Percentiles rank a stretch among this genome's conserved stretches.
phyloP scores from a whole-genome alignment of 2,888 invertebrate genomes.

The Drosophila aldrichi region DNA sequence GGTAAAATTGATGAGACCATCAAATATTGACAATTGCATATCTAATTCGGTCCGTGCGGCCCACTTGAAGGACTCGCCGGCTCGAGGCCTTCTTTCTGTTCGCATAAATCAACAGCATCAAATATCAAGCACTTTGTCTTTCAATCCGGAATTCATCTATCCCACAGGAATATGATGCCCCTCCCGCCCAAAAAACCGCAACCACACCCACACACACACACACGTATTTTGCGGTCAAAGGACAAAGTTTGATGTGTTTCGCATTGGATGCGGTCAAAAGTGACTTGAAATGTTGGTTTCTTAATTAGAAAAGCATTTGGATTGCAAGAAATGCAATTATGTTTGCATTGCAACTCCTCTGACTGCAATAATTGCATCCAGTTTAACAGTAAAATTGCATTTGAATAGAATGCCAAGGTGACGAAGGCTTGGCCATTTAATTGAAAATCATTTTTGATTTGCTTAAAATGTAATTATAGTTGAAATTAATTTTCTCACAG shows the following conservation, averaged over 20 bases:
- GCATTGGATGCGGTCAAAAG: constrained; percentile 1
- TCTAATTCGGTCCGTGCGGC: constrained; percentile 54
- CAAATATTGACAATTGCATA: constrained; percentile 80
- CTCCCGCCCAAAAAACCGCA: too few relatives aligned
- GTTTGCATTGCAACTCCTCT: not conserved
- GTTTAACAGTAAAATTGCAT: not conserved
- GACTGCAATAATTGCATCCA: not conserved
- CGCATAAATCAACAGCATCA: constrained; percentile 52
- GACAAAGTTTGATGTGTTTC: constrained; percentile 6
- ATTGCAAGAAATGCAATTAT: constrained; percentile 2
- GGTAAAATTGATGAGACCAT: constrained; percentile 77
- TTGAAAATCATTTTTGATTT: not conserved
- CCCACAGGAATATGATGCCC: constrained; percentile 15
- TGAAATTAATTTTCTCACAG: not conserved
- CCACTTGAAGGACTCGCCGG: constrained; percentile 18
- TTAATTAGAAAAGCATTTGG: constrained; percentile 5
- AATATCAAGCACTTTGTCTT: constrained; percentile 37
- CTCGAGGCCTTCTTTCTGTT: constrained; percentile 20
- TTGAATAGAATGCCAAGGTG: not conserved
- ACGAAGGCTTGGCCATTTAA: not conserved
- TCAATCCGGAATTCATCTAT: constrained; percentile 27
- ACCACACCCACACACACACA: not conserved
- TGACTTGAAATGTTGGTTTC: not conserved
- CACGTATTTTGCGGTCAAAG: not conserved
- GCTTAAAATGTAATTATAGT: not conserved